Evolutionary conservation across 2,888 invertebrate genomes (phyloP).

Genomic region (Clanis bilineata): DNA sequence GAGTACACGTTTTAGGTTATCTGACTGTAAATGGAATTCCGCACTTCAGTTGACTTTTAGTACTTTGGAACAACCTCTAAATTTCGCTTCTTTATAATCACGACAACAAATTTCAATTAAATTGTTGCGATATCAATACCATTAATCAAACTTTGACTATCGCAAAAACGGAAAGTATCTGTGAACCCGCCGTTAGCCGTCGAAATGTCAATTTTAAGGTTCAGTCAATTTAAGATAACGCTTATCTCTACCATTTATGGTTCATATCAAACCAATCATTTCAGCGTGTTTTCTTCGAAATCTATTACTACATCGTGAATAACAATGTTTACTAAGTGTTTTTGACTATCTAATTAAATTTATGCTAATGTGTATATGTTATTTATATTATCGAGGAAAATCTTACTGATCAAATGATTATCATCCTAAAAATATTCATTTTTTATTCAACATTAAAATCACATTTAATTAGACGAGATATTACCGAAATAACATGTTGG

Average conservation of each 20-base stretch:
- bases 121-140: constrained; percentile 43
- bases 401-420: background rate
- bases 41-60: background rate
- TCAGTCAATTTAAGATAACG: constrained; percentile 26
- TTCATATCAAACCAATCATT: constrained; percentile 8
- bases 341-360: background rate
- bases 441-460: background rate
- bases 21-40: constrained; percentile 1
- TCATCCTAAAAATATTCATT: background rate
- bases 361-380: background rate
- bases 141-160: constrained; percentile 58
- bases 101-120: constrained; percentile 54
- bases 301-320: constrained; percentile 17
- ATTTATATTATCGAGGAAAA: background rate
- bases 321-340: constrained; percentile 11
- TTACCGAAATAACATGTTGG: background rate
- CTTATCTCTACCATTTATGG: constrained; percentile 2
- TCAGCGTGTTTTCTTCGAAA: constrained; percentile 11
- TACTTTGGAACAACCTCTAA: constrained; percentile 15
- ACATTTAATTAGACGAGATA: background rate
- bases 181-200: constrained; percentile 43
- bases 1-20: constrained; percentile 11
- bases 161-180: constrained; percentile 53
- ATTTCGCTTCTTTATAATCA: constrained; percentile 26
- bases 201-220: constrained; percentile 32